A percentile compares a stretch with the other conserved stretches of the same genome.
These are phyloP conservation scores for Discoglossus pictus DNA, from an alignment of 2,797 vertebrate genomes.

Conservation along the genomic window DNA sequence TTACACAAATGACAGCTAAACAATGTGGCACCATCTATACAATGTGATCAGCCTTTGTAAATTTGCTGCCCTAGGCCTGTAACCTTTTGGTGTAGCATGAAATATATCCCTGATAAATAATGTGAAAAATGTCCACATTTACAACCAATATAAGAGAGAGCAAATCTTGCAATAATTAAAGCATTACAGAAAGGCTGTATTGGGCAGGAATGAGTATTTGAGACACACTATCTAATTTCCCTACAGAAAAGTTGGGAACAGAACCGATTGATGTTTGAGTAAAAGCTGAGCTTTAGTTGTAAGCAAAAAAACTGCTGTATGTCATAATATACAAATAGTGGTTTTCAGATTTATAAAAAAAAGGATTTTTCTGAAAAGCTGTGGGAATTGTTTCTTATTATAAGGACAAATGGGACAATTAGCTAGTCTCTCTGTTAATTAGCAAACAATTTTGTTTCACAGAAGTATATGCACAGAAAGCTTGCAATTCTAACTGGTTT, in stretches of 20 bases:
- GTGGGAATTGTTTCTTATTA: constrained; percentile 14
- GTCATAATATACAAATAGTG: too few species aligned
- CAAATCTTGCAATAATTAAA: too few species aligned
- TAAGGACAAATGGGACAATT: constrained; percentile 32
- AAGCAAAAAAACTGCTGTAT: constrained; percentile 9
- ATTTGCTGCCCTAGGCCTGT: too few species aligned
- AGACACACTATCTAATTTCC: constrained; percentile 8
- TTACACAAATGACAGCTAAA: too few species aligned
- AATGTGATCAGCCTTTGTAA: too few species aligned
- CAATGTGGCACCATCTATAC: too few species aligned
- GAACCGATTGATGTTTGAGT: too few species aligned
- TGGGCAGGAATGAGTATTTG: constrained; percentile 1
- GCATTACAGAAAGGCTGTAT: too few species aligned
- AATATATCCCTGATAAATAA: too few species aligned
- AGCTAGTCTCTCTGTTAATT: constrained; percentile 35
- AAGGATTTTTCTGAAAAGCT: neutral
- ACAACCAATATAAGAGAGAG: too few species aligned
- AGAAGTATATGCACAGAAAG: constrained; percentile 13
- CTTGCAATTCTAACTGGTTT: constrained; percentile 17
- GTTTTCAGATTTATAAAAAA: neutral
- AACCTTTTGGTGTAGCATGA: too few species aligned
- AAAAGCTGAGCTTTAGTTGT: constrained; percentile 20
- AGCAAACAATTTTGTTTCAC: constrained; percentile 22
- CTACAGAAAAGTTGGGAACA: neutral
- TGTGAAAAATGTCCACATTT: too few species aligned